These are phyloP conservation scores for Setophaga kirtlandii DNA, from an alignment of 2,113 vertebrate genomes.

Conservation along the genomic window DNA sequence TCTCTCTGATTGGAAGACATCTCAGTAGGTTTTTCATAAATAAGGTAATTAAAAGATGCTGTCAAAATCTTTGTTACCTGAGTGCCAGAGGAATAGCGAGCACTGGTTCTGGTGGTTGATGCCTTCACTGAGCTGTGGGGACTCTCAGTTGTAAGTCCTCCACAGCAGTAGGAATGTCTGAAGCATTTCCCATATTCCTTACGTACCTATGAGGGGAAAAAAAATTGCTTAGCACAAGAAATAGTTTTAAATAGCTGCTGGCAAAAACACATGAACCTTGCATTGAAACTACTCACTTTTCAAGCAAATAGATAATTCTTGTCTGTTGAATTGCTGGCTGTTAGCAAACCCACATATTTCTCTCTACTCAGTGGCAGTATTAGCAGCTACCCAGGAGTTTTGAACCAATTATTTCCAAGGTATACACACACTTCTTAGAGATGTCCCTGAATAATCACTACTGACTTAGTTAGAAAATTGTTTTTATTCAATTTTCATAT, in stretches of 20 bases:
- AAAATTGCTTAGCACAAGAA: not conserved
- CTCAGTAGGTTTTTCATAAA: constrained; percentile 70
- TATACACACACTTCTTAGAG: not conserved
- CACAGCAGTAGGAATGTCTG: constrained; percentile 95
- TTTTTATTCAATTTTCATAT: not conserved
- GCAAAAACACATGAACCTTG: not conserved
- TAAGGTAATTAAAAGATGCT: constrained; percentile 70
- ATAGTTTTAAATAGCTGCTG: not conserved
- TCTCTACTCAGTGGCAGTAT: not conserved
- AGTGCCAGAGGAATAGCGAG: constrained; percentile 97
- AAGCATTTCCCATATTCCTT: constrained; percentile 98
- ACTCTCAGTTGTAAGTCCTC: constrained; percentile 90
- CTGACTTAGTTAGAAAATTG: not conserved
- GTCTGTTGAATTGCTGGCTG: not conserved
- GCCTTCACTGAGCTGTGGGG: constrained; percentile 95
- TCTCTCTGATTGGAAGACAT: constrained; percentile 60
- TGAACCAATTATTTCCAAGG: not conserved
- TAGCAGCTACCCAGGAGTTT: not conserved
- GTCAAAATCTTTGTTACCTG: constrained; percentile 84
- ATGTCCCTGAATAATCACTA: not conserved
- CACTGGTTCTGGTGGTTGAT: constrained; percentile 92
- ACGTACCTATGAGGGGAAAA: constrained; percentile 78
- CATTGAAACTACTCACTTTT: not conserved
- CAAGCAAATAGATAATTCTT: not conserved
- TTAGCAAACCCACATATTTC: not conserved